phyloP scores from a whole-genome alignment of 2,888 invertebrate species.

The Rhamnusium bicolor region DNA sequence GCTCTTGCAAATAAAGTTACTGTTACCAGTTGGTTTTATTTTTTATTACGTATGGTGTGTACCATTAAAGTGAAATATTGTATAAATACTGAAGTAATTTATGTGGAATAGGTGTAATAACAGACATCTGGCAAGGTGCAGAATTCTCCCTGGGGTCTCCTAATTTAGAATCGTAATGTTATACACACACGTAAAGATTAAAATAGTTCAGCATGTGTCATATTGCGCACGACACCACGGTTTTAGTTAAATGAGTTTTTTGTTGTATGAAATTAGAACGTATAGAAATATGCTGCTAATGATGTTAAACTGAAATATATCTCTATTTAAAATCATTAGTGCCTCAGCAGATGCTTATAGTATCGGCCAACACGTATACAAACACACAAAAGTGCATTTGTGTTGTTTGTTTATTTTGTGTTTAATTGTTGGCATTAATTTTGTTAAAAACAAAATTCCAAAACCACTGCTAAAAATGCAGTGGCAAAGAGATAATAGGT shows the following conservation, averaged over 20 bases:
- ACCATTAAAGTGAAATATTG: conserved; percentile 1
- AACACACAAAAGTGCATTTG: not conserved
- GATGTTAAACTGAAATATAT: conserved; percentile 24
- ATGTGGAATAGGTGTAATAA: conserved; percentile 32
- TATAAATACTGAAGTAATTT: conserved; percentile 26
- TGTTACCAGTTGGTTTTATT: conserved; percentile 25
- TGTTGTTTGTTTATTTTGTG: not conserved
- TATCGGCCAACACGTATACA: not conserved
- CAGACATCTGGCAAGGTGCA: conserved; percentile 60
- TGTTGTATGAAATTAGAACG: conserved; percentile 53
- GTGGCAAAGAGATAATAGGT: conserved; percentile 6
- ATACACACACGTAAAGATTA: conserved; percentile 74
- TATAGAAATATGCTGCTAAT: conserved; percentile 40
- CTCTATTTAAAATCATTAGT: conserved; percentile 29
- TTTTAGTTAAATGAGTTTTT: conserved; percentile 47
- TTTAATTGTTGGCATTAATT: not conserved
- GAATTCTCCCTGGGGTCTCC: conserved; percentile 63
- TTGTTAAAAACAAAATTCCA: not conserved
- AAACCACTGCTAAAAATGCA: not conserved
- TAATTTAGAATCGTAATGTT: conserved; percentile 76
- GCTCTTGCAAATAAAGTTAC: conserved; percentile 21
- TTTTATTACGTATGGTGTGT: conserved; percentile 17
- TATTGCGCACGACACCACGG: conserved; percentile 73
- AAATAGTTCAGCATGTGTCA: conserved; percentile 74
- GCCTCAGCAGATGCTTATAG: conserved; percentile 13